These are phyloP conservation scores for Sorex araneus DNA, from an alignment of 2,113 vertebrate species.

Conservation along the genomic window DNA sequence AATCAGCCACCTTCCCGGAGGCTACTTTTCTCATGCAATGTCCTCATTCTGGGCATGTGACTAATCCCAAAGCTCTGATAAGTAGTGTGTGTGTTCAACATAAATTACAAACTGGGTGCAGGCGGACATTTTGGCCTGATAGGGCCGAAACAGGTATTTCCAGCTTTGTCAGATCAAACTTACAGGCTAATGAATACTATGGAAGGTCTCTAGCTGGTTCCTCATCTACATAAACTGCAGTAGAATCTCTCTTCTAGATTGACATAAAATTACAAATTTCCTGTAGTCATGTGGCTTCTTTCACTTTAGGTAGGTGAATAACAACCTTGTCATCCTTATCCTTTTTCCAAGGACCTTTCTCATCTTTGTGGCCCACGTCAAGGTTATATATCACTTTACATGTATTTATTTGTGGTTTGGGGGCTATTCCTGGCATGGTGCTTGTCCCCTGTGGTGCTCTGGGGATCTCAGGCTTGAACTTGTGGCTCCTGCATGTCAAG, in stretches of 20 bases:
- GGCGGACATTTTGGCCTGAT: slow-evolving; percentile 36
- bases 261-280: slow-evolving; percentile 33
- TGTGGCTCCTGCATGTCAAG: no score
- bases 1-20: slow-evolving; percentile 59
- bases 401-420: no score
- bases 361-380: not conserved
- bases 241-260: slow-evolving; percentile 33
- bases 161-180: slow-evolving; percentile 63
- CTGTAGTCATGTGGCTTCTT: not conserved
- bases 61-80: slow-evolving; percentile 75
- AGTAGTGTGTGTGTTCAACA: slow-evolving; percentile 55
- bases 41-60: slow-evolving; percentile 61
- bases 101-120: slow-evolving; percentile 73
- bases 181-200: not conserved
- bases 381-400: not conserved
- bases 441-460: no score
- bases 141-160: slow-evolving; percentile 76
- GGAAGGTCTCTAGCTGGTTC: slow-evolving; percentile 33
- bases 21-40: slow-evolving; percentile 72
- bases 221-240: slow-evolving; percentile 18
- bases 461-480: no score
- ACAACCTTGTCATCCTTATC: not conserved
- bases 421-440: no score
- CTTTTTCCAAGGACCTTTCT: slow-evolving; percentile 11
- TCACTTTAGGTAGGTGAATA: not conserved